These are phyloP conservation scores for Pangasianodon hypophthalmus DNA, from an alignment of 2,113 vertebrate genomes.

Conservation along the genomic window DNA sequence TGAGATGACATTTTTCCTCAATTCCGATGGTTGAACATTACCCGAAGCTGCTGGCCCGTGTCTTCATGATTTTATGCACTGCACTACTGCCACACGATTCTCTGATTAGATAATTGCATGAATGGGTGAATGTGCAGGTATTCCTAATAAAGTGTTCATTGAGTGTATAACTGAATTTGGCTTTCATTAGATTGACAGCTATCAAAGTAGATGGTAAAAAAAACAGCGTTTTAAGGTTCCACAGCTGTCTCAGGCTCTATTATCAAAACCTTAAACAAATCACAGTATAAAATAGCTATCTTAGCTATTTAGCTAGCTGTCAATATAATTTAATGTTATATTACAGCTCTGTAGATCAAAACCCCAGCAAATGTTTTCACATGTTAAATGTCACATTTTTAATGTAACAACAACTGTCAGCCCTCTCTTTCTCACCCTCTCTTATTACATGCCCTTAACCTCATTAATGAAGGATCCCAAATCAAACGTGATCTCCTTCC, in stretches of 20 bases:
- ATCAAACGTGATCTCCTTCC: slow-evolving; percentile 39
- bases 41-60: too few species aligned
- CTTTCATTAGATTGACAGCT: background rate
- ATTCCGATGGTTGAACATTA: too few species aligned
- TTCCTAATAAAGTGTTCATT: too few species aligned
- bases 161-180: background rate
- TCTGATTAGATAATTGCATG: too few species aligned
- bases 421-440: background rate
- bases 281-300: background rate
- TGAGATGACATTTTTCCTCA: too few species aligned
- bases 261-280: background rate
- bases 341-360: background rate
- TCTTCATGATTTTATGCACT: too few species aligned
- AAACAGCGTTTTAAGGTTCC: background rate
- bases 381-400: background rate
- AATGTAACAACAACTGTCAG: background rate
- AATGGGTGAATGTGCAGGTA: too few species aligned
- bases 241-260: background rate
- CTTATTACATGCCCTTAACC: slow-evolving; percentile 31
- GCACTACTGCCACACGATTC: too few species aligned
- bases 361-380: background rate
- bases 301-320: background rate
- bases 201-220: background rate
- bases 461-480: slow-evolving; percentile 37
- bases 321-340: background rate